phyloP scores from a whole-genome alignment of 1,140 invertebrate genomes.

The Batillaria attramentaria region DNA sequence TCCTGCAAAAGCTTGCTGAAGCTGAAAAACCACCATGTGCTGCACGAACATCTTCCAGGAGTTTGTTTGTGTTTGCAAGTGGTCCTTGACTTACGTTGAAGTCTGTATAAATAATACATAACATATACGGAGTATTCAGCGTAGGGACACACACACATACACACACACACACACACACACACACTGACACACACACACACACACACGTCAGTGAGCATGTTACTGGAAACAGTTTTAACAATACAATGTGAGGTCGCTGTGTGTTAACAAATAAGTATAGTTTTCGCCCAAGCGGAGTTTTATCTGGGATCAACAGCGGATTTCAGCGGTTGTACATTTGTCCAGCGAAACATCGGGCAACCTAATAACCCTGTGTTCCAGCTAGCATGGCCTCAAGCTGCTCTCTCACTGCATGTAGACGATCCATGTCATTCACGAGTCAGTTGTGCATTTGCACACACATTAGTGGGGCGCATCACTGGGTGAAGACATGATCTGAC shows the following conservation, averaged over 20 bases:
- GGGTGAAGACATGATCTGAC: background rate
- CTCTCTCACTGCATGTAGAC: background rate
- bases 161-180: conserved; percentile 7
- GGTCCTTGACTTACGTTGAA: background rate
- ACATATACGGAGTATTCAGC: background rate
- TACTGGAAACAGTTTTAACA: background rate
- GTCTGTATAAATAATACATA: background rate
- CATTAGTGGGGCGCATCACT: background rate
- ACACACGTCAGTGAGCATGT: background rate
- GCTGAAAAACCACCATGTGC: no score
- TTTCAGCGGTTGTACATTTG: no score
- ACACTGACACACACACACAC: background rate
- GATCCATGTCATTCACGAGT: background rate
- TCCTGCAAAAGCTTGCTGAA: no score
- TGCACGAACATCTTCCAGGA: no score
- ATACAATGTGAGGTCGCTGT: background rate
- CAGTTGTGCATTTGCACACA: background rate
- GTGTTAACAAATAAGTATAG: no score
- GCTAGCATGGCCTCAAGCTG: background rate
- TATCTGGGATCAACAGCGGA: no score
- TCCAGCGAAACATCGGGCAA: no score
- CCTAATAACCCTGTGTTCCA: no score
- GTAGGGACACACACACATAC: background rate
- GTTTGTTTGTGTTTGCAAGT: background rate
- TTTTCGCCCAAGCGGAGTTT: no score